phyloP scores from a whole-genome alignment of 2,888 invertebrate genomes.

The Cepaea hortensis region DNA sequence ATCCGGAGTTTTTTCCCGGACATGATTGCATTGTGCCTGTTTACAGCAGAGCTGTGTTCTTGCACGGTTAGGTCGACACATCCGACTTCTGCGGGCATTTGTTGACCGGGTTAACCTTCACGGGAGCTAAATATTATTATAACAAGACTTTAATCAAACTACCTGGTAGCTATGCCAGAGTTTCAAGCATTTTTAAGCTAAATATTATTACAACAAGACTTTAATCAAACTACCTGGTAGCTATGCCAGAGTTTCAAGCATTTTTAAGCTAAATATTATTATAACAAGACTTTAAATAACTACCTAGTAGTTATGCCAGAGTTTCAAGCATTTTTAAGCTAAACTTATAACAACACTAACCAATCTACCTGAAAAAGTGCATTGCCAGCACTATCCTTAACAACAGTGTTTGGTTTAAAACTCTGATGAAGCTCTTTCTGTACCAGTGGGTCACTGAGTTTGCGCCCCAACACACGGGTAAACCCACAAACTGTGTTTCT shows the following conservation, averaged over 20 bases:
- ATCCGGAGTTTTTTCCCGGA: too few relatives aligned
- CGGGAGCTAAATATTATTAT: too few relatives aligned
- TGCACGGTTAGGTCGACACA: too few relatives aligned
- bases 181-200: too few relatives aligned
- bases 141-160: too few relatives aligned
- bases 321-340: background rate
- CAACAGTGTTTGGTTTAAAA: conserved; percentile 87
- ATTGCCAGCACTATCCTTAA: conserved; percentile 85
- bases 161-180: background rate
- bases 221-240: conserved; percentile 80
- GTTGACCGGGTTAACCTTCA: too few relatives aligned
- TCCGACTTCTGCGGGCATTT: too few relatives aligned
- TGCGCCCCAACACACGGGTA: conserved; percentile 93
- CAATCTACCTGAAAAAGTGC: conserved; percentile 87
- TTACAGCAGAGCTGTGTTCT: too few relatives aligned
- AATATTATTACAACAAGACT: too few relatives aligned
- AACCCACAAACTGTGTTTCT: conserved; percentile 96
- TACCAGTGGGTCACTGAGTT: conserved; percentile 88
- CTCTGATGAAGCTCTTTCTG: conserved; percentile 85
- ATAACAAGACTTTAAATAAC: too few relatives aligned
- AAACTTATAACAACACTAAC: background rate
- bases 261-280: too few relatives aligned
- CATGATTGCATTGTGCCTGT: too few relatives aligned
- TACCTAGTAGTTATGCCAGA: background rate
- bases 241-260: background rate